Base-by-base conservation (phyloP, 2,113 vertebrate species). In the Engystomops pustulosus region DNA sequence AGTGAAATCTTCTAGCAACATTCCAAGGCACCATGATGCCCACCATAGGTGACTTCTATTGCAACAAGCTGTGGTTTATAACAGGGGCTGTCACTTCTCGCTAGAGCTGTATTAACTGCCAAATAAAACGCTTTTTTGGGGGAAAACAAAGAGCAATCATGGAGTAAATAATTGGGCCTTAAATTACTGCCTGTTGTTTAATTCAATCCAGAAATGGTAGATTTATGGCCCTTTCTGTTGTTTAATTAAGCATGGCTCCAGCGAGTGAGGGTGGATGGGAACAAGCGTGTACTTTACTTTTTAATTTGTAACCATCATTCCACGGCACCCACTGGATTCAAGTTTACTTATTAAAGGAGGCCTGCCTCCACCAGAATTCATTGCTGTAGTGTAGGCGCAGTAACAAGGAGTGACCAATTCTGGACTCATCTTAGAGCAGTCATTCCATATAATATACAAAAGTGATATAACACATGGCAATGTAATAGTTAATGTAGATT, bases 231-330 rank as follows among this genome's bases (percentile, higher is more conserved):
- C 11, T 14, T 71, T 81, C 51, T 71, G 47, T 81, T 58, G 80
- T 71, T 81, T 81, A 81, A 81, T 71, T 81, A 81, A 71, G 34
- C 80, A 58, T 71, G 76, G 65, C 80, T 55, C 27, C 80, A 27
- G 30, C 4, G 10, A 14, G n/a, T 55, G 34, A 38, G 49, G 49
- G 80, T 36, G 38, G 38, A 20, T 41, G 69, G n/a, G 76, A 62
- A 44, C 30, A 53, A 27, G 62, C 20, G 51, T 53, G 65, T 38
- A 27, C 44, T 62, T n/a, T 41, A 10, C 30, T 34, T 70, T 81
- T 71, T 81, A 81, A 81, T 71, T 81, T 71, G 47, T 51, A 44
- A 58, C 78, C 55, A 67, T 71, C 47, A 70, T 70, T 81, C 20
- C 71, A 17, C 30, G 55, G 27, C 45, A 23, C 18, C 30, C 14